These are phyloP conservation scores for Lepus oiostolus DNA, from an alignment of 2,797 vertebrate species.

Conservation along the genomic window DNA sequence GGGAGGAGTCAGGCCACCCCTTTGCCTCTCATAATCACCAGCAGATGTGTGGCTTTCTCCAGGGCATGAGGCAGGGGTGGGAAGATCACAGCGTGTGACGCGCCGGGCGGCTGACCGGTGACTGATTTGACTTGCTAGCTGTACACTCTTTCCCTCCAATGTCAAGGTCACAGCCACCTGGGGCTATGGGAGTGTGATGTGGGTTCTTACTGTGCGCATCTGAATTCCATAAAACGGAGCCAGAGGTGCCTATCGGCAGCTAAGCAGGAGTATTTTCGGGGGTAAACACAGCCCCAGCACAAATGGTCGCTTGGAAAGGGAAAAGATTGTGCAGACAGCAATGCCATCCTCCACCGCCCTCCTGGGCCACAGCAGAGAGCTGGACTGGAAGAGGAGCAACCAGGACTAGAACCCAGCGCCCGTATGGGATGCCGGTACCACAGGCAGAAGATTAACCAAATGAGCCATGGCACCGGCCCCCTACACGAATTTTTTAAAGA, in stretches of 20 bases:
- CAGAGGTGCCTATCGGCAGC: background rate
- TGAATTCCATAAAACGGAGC: background rate
- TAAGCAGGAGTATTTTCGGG: background rate
- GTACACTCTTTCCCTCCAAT: background rate
- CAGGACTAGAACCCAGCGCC: too few species aligned
- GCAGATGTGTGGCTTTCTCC: constrained; percentile 39
- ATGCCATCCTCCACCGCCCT: too few species aligned
- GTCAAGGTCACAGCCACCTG: background rate
- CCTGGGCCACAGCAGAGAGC: too few species aligned
- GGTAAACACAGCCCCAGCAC: background rate
- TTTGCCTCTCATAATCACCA: constrained; percentile 6
- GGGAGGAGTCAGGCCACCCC: background rate
- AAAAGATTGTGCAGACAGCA: too few species aligned
- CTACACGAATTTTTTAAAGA: background rate
- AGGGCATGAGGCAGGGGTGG: background rate
- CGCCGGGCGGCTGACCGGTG: background rate
- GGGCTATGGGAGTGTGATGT: background rate
- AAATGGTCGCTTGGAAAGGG: background rate
- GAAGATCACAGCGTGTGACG: background rate
- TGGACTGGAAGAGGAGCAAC: too few species aligned
- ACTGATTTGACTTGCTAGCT: too few species aligned
- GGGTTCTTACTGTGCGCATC: background rate
- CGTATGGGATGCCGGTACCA: too few species aligned
- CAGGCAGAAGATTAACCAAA: too few species aligned
- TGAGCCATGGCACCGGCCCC: too few species aligned